Conservation (phyloP, 53 echinoderm and acorn worm species). For the Echinometra lucunter region DNA sequence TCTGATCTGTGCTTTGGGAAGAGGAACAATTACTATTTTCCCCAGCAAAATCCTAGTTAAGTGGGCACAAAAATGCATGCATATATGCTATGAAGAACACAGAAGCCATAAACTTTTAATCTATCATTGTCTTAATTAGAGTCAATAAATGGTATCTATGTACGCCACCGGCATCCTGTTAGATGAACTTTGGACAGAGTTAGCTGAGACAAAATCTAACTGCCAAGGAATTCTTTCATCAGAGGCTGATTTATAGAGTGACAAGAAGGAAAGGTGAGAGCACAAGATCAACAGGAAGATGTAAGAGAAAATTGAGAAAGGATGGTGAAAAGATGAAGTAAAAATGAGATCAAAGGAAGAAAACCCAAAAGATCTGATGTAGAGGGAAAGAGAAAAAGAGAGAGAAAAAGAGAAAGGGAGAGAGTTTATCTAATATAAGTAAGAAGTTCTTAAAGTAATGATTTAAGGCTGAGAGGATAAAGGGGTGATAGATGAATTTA, state of each 20-base stretch:
- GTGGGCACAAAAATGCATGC: background rate
- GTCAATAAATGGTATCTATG: constrained; percentile 53
- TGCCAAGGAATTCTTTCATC: constrained; percentile 58
- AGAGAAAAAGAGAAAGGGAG: no score
- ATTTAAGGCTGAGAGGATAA: no score
- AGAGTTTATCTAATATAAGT: no score
- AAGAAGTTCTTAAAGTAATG: no score
- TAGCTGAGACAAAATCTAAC: constrained; percentile 45
- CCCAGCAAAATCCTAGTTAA: background rate
- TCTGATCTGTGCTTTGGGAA: background rate
- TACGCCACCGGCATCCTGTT: background rate
- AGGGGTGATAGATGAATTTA: no score
- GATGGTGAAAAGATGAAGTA: no score
- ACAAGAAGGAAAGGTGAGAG: constrained; percentile 12
- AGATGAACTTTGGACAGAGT: constrained; percentile 60
- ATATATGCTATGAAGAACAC: background rate
- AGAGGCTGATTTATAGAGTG: constrained; percentile 39
- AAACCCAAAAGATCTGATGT: no score
- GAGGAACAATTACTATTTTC: background rate
- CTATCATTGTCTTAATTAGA: constrained; percentile 20
- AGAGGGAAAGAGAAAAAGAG: no score
- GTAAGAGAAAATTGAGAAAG: no score
- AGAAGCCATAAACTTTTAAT: constrained; percentile 42
- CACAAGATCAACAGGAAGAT: background rate
- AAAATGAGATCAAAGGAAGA: no score